Evolutionary conservation across 2,797 vertebrate species (phyloP).

Genomic region (Lepidocolaptes lacrymiger): DNA sequence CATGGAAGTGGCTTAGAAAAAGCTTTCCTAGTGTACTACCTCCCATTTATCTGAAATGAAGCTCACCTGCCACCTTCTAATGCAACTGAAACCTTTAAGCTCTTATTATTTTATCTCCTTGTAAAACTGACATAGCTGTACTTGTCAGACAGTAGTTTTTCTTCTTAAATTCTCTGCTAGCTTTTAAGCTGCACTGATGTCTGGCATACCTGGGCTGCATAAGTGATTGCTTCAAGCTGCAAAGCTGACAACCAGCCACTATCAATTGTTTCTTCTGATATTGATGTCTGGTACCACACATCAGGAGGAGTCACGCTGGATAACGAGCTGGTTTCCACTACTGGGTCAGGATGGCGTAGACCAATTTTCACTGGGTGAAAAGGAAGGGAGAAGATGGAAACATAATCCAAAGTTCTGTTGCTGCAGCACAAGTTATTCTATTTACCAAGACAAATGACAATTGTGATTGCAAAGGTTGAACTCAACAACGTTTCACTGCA

Average conservation of each 20-base stretch:
- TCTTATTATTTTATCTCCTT: not conserved
- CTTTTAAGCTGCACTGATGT: not conserved
- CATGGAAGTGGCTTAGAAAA: not conserved
- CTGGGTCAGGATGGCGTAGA: conserved; percentile 93
- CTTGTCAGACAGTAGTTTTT: not conserved
- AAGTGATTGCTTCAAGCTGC: conserved; percentile 96
- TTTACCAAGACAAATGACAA: not conserved
- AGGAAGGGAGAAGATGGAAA: not conserved
- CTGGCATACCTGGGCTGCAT: conserved; percentile 89
- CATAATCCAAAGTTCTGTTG: not conserved
- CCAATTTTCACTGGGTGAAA: conserved; percentile 88
- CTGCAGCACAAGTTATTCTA: not conserved
- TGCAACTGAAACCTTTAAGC: not conserved
- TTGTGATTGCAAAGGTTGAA: not conserved
- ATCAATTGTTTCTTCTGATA: conserved; percentile 94
- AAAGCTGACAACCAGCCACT: conserved; percentile 93
- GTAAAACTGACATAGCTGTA: not conserved
- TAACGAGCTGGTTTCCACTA: conserved; percentile 97
- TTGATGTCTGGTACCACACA: conserved; percentile 95
- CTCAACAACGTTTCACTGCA: not conserved
- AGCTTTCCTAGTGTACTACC: not conserved
- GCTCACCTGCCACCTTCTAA: conserved; percentile 11
- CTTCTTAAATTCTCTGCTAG: not conserved
- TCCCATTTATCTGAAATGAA: not conserved
- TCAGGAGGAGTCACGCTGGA: conserved; percentile 96